Conservation (phyloP, 1,140 invertebrate genomes). For the Diachasmimorpha longicaudata region DNA sequence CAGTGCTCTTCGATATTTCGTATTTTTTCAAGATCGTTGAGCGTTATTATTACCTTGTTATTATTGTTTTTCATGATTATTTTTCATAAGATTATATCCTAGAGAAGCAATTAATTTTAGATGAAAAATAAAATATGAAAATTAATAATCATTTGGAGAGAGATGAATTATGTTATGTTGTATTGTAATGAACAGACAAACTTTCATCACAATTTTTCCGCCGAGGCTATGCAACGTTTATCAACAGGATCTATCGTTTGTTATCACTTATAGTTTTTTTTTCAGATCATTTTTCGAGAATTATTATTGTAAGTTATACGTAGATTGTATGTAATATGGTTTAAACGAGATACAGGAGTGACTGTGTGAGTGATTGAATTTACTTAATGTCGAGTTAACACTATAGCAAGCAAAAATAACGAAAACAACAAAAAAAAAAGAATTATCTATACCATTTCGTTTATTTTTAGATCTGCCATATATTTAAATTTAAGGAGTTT, state of each 20-base stretch:
- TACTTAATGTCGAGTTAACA: constrained; percentile 43
- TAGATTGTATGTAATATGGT: constrained; percentile 33
- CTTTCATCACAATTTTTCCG: constrained; percentile 13
- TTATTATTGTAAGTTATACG: constrained; percentile 45
- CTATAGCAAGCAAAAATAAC: constrained; percentile 23
- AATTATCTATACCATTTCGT: constrained; percentile 36
- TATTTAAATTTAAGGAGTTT: constrained; percentile 45
- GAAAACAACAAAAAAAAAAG: constrained; percentile 16
- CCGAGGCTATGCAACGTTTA: not conserved
- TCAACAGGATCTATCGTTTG: constrained; percentile 33
- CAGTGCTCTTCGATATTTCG: not conserved
- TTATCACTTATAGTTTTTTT: constrained; percentile 30
- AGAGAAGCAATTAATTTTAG: not conserved
- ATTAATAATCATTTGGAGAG: constrained; percentile 21
- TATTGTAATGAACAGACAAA: constrained; percentile 13
- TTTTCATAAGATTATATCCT: not conserved
- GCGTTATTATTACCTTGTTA: not conserved
- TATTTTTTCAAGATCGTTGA: not conserved
- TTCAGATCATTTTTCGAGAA: constrained; percentile 31
- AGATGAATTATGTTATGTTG: constrained; percentile 8
- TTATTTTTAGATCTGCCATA: constrained; percentile 50
- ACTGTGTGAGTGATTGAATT: constrained; percentile 45
- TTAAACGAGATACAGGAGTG: constrained; percentile 23
- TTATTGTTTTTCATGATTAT: not conserved
- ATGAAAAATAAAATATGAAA: constrained; percentile 7